These are phyloP conservation scores for Yponomeuta plumbellus DNA, from an alignment of 2,888 invertebrate species.

Conservation along the genomic window DNA sequence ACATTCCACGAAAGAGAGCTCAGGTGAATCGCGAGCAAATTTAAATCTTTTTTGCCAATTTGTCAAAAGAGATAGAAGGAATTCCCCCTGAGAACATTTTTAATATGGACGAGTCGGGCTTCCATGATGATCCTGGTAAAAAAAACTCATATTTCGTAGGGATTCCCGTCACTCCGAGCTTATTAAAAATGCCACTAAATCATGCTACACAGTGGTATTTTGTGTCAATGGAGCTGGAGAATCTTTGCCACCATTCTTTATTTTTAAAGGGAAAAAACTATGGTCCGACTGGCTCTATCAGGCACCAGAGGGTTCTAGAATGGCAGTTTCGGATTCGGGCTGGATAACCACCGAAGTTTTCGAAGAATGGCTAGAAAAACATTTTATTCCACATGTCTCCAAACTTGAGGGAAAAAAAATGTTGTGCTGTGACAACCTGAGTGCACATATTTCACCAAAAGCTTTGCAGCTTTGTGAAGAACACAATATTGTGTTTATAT, in stretches of 20 bases:
- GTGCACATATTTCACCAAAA: slow-evolving; percentile 9
- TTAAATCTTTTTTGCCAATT: background rate
- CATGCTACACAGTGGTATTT: slow-evolving; percentile 17
- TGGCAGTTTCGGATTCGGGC: slow-evolving; percentile 25
- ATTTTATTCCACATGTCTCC: slow-evolving; percentile 13
- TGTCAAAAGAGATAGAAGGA: slow-evolving; percentile 7
- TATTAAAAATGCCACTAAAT: slow-evolving; percentile 15
- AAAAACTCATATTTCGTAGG: background rate
- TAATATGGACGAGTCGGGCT: slow-evolving; percentile 10
- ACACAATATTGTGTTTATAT: slow-evolving; percentile 8
- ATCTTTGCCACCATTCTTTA: slow-evolving; percentile 11
- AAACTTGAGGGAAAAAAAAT: slow-evolving; percentile 11
- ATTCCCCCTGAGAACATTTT: slow-evolving; percentile 4
- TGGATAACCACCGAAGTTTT: slow-evolving; percentile 27
- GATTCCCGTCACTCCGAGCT: background rate
- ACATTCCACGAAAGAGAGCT: slow-evolving; percentile 9
- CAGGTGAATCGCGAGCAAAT: slow-evolving; percentile 1
- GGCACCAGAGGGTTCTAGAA: slow-evolving; percentile 26
- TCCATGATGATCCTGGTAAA: slow-evolving; percentile 11
- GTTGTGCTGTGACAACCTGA: slow-evolving; percentile 5
- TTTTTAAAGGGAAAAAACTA: slow-evolving; percentile 6
- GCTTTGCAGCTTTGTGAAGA: slow-evolving; percentile 7
- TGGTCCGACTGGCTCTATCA: slow-evolving; percentile 28
- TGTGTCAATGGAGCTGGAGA: slow-evolving; percentile 15
- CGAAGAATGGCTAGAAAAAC: slow-evolving; percentile 26